Evolutionary conservation across 2,797 vertebrate genomes (phyloP).

Genomic region (Mycteria americana): DNA sequence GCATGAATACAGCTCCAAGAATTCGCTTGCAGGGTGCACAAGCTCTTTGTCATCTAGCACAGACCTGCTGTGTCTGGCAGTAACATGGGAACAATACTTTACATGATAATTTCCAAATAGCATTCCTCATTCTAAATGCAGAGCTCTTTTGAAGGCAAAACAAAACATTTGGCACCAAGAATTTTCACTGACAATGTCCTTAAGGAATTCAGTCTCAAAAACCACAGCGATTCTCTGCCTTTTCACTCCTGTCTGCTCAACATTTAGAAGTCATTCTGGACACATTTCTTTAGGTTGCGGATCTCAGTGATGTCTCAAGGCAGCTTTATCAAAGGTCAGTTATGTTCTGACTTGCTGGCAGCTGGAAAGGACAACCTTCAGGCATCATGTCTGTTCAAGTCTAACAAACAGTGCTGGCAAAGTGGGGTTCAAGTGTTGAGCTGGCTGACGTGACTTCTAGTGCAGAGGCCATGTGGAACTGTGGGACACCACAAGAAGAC

Average conservation of each 20-base stretch:
- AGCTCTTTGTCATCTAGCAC: slow-evolving; percentile 13
- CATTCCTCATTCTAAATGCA: neutral
- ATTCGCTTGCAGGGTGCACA: slow-evolving; percentile 2
- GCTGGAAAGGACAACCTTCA: neutral
- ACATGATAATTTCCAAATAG: slow-evolving; percentile 24
- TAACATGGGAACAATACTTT: neutral
- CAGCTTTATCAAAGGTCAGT: neutral
- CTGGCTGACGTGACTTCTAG: neutral
- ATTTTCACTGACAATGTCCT: neutral
- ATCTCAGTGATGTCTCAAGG: neutral
- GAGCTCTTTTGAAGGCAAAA: neutral
- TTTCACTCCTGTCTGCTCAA: neutral
- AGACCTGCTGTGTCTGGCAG: slow-evolving; percentile 23
- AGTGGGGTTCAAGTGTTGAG: neutral
- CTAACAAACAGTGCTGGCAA: neutral
- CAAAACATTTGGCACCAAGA: neutral
- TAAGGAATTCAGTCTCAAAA: slow-evolving; percentile 4
- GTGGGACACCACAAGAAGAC: neutral
- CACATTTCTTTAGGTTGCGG: neutral
- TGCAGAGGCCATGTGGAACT: neutral
- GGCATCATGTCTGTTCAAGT: neutral
- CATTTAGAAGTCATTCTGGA: neutral
- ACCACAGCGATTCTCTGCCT: neutral
- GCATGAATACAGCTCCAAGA: slow-evolving; percentile 34
- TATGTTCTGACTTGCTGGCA: neutral